These are phyloP conservation scores for Bruchidius siliquastri DNA, from an alignment of 2,888 invertebrate species.

Conservation along the genomic window DNA sequence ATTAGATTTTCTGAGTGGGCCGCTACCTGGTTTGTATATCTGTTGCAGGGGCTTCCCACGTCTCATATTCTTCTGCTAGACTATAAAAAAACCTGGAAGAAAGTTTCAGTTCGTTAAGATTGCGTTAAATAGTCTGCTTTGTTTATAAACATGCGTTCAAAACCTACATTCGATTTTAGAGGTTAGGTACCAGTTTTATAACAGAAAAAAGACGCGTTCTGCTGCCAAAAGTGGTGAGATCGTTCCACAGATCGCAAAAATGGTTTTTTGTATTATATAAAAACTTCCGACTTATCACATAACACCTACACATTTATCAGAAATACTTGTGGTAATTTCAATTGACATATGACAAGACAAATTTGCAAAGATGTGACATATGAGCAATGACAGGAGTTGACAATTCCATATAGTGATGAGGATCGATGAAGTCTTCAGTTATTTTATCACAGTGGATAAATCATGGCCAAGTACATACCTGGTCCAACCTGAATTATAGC, in stretches of 20 bases:
- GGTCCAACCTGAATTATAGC: too few species aligned
- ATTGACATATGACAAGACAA: slow-evolving; percentile 8
- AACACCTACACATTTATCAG: slow-evolving; percentile 28
- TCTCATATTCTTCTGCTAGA: slow-evolving; percentile 44
- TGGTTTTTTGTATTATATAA: slow-evolving; percentile 4
- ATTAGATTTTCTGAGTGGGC: slow-evolving; percentile 65
- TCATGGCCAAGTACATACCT: too few species aligned
- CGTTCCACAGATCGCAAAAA: not conserved
- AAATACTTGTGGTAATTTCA: not conserved
- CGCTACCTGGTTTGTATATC: slow-evolving; percentile 73
- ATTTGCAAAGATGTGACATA: too few species aligned
- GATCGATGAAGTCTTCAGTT: too few species aligned
- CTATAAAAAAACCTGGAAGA: slow-evolving; percentile 22
- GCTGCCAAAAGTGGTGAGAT: not conserved
- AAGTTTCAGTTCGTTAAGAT: slow-evolving; percentile 7
- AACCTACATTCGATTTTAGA: slow-evolving; percentile 1
- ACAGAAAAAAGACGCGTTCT: not conserved
- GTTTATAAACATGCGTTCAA: slow-evolving; percentile 32
- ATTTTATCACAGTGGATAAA: too few species aligned
- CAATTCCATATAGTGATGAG: too few species aligned
- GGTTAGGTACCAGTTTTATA: not conserved
- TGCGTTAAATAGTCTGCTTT: slow-evolving; percentile 19
- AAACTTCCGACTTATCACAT: slow-evolving; percentile 6
- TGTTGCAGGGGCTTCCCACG: slow-evolving; percentile 64
- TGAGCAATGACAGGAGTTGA: too few species aligned